Conservation (phyloP, 1,140 invertebrate genomes). For the Luehdorfia chinensis region DNA sequence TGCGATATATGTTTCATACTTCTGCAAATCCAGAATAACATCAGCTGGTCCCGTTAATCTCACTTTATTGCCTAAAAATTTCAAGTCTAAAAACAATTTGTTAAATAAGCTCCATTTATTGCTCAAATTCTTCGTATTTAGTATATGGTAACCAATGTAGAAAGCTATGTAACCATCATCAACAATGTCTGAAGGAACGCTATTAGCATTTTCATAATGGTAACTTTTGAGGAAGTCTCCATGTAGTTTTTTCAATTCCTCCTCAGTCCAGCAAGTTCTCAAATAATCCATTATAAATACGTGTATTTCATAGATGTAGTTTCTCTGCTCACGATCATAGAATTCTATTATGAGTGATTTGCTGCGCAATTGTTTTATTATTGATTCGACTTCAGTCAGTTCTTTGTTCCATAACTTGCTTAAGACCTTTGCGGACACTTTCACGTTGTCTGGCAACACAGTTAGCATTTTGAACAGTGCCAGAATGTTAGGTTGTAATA, state of each 20-base stretch:
- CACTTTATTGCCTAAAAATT: conserved; percentile 68
- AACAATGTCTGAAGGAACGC: conserved; percentile 45
- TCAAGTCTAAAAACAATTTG: conserved; percentile 59
- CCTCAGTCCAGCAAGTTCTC: conserved; percentile 34
- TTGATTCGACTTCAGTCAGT: conserved; percentile 40
- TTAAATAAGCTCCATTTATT: conserved; percentile 54
- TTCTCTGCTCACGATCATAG: conserved; percentile 51
- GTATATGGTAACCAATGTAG: conserved; percentile 63
- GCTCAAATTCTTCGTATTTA: conserved; percentile 48
- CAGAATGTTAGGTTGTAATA: conserved; percentile 43
- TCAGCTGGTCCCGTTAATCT: conserved; percentile 58
- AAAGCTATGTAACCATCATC: conserved; percentile 68
- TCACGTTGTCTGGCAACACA: conserved; percentile 58
- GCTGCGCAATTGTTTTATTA: conserved; percentile 52
- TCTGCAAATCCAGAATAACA: conserved; percentile 62
- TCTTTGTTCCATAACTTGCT: conserved; percentile 58
- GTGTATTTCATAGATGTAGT: conserved; percentile 63
- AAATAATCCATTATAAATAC: conserved; percentile 65
- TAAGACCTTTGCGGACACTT: conserved; percentile 53
- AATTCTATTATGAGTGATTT: conserved; percentile 55
- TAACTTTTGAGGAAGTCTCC: conserved; percentile 58
- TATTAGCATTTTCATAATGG: conserved; percentile 35
- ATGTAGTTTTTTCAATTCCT: conserved; percentile 51
- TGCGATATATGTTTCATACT: conserved; percentile 54
- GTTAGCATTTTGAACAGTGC: conserved; percentile 57